Evolutionary conservation across 2,113 vertebrate genomes (phyloP), one percentile per base, ranked within the genome.

Genomic region (Lichenostomus cassidix): DNA sequence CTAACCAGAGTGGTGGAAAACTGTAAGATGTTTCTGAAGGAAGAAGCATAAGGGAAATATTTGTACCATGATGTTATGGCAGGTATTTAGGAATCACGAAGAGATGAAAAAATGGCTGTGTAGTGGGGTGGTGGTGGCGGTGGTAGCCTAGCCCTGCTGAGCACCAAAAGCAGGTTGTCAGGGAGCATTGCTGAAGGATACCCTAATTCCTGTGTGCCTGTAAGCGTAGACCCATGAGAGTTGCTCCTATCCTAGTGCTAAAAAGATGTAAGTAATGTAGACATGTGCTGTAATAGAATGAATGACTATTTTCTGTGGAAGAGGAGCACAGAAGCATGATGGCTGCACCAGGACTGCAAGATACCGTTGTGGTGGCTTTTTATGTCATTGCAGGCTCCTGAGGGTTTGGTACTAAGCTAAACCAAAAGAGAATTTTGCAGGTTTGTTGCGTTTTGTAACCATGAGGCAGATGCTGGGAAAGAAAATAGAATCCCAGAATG

Each of bases 191-290:
- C 37, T 65, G 21, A 64, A 83, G 8, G 5, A 7, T 37, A 49
- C 2, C 2, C 24, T 39, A 25, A 15, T 17, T 73, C 15, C 25
- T 11, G 0, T 31, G 9, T 69, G 15, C n/a, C 42, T 3, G 0
- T 50, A 49, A 55, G 20, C 4, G 0, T 21, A 55, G 8, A 63
- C 31, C 7, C 4, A 1, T 53, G 25, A 37, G 15, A 73, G 11
- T 4, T 78, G 7, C 42, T 70, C 81, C 42, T 35, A 29, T 42
- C 16, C 15, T n/a, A 19, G 33, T 41, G 27, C 46, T 83, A n/a
- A 46, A 58, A 77, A 67, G 8, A 1, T 46, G 16, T 62, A 49
- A 53, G 22, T 18, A 52, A 20, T 5, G 7, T 55, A 55, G 23
- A 15, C 12, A 17, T 7, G 10, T 77, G 28, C 59, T 83, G 3